Evolutionary conservation across 2,113 vertebrate species (phyloP), one percentile per base, ranked within the genome.

Genomic region (Prionailurus viverrinus): DNA sequence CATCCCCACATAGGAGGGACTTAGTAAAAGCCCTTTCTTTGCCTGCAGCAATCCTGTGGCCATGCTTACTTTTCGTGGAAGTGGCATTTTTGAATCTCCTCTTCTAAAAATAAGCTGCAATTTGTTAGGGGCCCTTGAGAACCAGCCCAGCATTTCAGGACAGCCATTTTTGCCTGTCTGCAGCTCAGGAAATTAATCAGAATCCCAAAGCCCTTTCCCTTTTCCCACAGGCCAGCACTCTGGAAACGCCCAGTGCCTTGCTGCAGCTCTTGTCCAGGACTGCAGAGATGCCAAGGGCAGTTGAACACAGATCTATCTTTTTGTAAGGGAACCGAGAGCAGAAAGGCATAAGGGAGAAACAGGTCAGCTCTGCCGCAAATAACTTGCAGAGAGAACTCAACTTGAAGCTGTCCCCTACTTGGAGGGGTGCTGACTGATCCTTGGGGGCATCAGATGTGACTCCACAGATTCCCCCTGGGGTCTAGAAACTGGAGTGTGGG

Each of bases 161-260:
- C 85, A 97, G 76, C 71, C 87, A 89, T 94, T 97, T 94, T 97
- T 96, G 95, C 83, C 83, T 97, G 94, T 94, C 95, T 9, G 4
- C 78, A 94, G 91, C 3, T 4, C 93, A 97, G 94, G 95, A 97
- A 97, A 98, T 98, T 97, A 97, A 97, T 96, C 95, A 98, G 97
- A 96, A 97, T 51, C 80, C 94, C 74, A 65, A 94, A 96, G 84
- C 82, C 81, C 73, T 95, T 93, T 96, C 89, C 88, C 58, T 97
- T 78, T 92, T 96, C 92, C 95, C 95, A 95, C 78, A 94, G 91
- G 71, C 94, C 45, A 86, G 83, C 12, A 21, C 55, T 94, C 33
- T 93, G 86, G 95, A 93, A 96, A 96, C 76, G 16, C 92, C 97
- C 92, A 90, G 79, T 2, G 80, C n/a, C 61, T 94, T 41, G 33